These are phyloP conservation scores for Rhizomys pruinosus DNA, from an alignment of 2,113 vertebrate genomes.

Conservation along the genomic window DNA sequence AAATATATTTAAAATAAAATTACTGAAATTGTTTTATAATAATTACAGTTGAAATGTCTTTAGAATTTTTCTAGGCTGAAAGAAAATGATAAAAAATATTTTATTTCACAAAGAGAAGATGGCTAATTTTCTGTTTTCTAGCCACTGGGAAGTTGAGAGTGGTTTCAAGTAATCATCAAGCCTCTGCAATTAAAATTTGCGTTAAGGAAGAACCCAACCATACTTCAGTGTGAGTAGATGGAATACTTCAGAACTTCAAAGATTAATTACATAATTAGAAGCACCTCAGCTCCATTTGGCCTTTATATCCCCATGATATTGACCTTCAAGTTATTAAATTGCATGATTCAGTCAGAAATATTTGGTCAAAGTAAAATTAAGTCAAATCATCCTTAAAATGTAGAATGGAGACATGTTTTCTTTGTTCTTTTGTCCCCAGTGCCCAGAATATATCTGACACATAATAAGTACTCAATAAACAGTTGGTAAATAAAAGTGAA, in stretches of 20 bases:
- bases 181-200: background rate
- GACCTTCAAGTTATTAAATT: background rate
- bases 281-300: conserved; percentile 6
- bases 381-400: background rate
- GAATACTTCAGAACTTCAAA: conserved; percentile 9
- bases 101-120: background rate
- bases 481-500: conserved; percentile 13
- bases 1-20: background rate
- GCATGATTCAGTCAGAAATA: conserved; percentile 13
- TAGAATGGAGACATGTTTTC: background rate
- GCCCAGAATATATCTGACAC: background rate
- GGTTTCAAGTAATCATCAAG: background rate
- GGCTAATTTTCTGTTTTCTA: background rate
- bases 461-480: background rate
- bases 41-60: background rate
- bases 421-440: background rate
- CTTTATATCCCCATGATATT: background rate
- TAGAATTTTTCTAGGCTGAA: background rate
- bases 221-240: background rate
- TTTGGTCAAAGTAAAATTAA: background rate
- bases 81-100: background rate
- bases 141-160: background rate
- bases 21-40: background rate
- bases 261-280: background rate
- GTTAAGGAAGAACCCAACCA: background rate